Percentiles rank a stretch among this genome's conserved stretches.
Conservation (phyloP, 2,797 vertebrate genomes). For the Eulemur coronatus region DNA sequence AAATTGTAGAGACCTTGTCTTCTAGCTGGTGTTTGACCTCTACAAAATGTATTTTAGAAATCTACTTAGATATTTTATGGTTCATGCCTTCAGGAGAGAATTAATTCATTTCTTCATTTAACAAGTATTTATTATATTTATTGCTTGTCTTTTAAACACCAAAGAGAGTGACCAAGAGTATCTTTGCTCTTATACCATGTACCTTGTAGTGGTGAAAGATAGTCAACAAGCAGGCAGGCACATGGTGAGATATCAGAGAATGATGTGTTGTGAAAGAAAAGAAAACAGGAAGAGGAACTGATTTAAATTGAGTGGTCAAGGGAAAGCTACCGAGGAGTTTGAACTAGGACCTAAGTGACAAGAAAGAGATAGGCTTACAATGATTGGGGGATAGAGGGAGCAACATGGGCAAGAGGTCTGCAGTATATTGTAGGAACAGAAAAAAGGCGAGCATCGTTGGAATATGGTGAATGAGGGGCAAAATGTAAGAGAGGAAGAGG, state of each 20-base stretch:
- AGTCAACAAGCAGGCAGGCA: neutral
- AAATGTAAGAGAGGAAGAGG: neutral
- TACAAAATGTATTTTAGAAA: neutral
- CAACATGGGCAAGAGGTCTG: neutral
- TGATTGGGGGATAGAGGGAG: neutral
- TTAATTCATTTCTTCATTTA: constrained; percentile 33
- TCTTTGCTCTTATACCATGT: neutral
- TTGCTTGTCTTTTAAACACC: neutral
- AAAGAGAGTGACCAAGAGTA: neutral
- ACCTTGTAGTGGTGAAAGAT: neutral
- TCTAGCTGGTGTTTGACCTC: neutral
- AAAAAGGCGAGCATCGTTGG: neutral
- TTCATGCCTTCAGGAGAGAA: neutral
- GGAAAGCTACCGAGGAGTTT: neutral
- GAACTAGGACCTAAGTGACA: neutral
- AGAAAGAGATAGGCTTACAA: neutral
- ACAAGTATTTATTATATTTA: neutral
- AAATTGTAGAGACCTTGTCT: neutral
- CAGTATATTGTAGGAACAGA: neutral
- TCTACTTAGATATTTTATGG: neutral
- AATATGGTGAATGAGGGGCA: neutral
- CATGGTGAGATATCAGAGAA: neutral
- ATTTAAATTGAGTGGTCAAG: neutral
- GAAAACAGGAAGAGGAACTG: neutral
- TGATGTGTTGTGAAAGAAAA: neutral